Evolutionary conservation across 2,888 invertebrate genomes (phyloP), one percentile per base, ranked within the genome.

Genomic region (Aleiodes leptofemur): DNA sequence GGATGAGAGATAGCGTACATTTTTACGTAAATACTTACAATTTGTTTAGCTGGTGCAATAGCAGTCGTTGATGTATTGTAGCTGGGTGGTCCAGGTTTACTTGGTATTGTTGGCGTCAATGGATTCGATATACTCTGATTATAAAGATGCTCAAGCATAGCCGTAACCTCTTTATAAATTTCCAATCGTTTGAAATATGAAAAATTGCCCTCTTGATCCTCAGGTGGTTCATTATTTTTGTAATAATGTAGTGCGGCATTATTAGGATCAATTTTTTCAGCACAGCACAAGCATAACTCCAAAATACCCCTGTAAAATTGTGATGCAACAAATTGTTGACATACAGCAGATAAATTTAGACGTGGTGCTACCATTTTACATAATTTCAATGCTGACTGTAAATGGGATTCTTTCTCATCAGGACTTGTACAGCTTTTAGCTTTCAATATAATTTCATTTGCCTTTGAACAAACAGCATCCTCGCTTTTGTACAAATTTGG

Each of bases 391-490:
- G 97, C 96, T 70, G 95, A 94, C 71, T 93, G 91, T 9, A 97
- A 90, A 90, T 95, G 93, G 79, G 94, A 93, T 81, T 96, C 94
- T 83, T 94, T 94, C 83, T 97, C 97, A 13, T 93, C 92, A 0
- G 92, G 90, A 87, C 95, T 95, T 82, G 93, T 92, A 80, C 94
- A 94, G 78, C 91, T 93, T 86, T 95, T 95, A 0, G 97, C 96
- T 82, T 93, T 93, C 90, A 97, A 93, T 72, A 98, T 91, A 83
- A 97, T 93, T 90, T 98, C 98, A 82, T 96, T 97, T 0, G 96
- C 96, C 91, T 98, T 98, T 2, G 98, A 97, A 83, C 97, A 97
- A 11, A 97, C 96, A 4, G 98, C 98, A 90, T 99, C 99, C 91
- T 99, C 98, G 83, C 94, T 94, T 79, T 96, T 94, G 88, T 98